Conservation (phyloP, 2,888 invertebrate genomes). For the Agrochola lota region DNA sequence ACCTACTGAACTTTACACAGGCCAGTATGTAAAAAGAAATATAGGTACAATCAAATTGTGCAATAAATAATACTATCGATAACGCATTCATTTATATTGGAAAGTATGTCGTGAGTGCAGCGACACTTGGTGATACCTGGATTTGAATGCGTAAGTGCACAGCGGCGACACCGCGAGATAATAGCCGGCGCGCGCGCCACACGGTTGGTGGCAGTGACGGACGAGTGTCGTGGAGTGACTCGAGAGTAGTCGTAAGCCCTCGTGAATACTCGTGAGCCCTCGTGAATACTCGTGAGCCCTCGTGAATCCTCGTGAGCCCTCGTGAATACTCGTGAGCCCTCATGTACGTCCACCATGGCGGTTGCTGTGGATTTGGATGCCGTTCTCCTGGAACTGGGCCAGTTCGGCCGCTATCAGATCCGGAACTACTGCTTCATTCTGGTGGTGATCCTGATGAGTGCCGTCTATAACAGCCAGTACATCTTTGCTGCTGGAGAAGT, state of each 20-base stretch:
- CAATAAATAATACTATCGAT: background rate
- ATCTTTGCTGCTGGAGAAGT: conserved; percentile 87
- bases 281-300: background rate
- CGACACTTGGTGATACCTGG: conserved; percentile 25
- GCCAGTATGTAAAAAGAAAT: too few relatives aligned
- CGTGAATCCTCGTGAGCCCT: background rate
- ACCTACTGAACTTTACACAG: too few relatives aligned
- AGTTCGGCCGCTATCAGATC: conserved; percentile 86
- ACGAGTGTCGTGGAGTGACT: conserved; percentile 37
- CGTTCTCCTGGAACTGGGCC: conserved; percentile 80
- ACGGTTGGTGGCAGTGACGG: conserved; percentile 27
- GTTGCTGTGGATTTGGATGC: conserved; percentile 72
- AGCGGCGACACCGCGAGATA: conserved; percentile 24
- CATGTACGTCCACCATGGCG: conserved; percentile 39
- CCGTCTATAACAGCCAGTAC: conserved; percentile 86
- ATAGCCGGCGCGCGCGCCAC: conserved; percentile 32
- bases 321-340: background rate
- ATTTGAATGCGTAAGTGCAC: conserved; percentile 28
- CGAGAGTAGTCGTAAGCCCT: background rate
- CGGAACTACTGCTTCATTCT: conserved; percentile 83
- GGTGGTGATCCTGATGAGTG: conserved; percentile 85
- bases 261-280: background rate
- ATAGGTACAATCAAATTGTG: background rate
- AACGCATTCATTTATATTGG: too few relatives aligned
- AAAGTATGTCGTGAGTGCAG: conserved; percentile 25